Evolutionary conservation across 2,113 vertebrate species (phyloP), one percentile per base, ranked within the genome.

Genomic region (Brienomyrus longianalis): DNA sequence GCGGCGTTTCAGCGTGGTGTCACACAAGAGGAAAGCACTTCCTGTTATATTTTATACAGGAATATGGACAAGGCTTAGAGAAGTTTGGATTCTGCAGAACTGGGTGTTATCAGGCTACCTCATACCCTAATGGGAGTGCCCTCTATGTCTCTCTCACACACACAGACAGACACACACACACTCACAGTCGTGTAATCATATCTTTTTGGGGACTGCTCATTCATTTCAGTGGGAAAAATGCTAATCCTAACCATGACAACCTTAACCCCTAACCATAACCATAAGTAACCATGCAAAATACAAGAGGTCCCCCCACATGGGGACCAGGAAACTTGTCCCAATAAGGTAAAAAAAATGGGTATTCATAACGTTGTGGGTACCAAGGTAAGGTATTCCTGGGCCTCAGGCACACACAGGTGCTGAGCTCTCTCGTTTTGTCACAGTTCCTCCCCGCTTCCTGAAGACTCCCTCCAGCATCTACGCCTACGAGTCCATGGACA

Each of bases 401-500:
- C 43, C 43, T 5, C n/a, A 17, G 17, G 19, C 7, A 19, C 77
- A 19, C 3, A 47, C 0, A 7, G 35, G 19, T 80, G 83, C 83
- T n/a, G 45, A 84, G 23, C 85, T 70, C 3, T 91, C 43, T 92
- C 52, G 31, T 21, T 93, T 94, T 90, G 23, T 87, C 51, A 3
- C 90, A 99, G 98, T 95, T 92, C 95, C 96, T 77, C 98, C 98
- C 1, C 94, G 92, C 89, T 99, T 98, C 92, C 91, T 97, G 90
- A 98, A 96, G 94, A 95, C 94, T 2, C 98, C 98, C 0, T 88
- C 92, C 17, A 97, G 97, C 93, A 96, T 97, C 88, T 98, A 98
- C 3, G 98, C 98, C 88, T 97, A 97, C 0, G 98, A 99, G 91
- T 98, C 98, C 83, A 97, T 98, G 97, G 98, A 99, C 93, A 98